phyloP scores from a whole-genome alignment of 2,888 invertebrate species.

The Melolontha melolontha region DNA sequence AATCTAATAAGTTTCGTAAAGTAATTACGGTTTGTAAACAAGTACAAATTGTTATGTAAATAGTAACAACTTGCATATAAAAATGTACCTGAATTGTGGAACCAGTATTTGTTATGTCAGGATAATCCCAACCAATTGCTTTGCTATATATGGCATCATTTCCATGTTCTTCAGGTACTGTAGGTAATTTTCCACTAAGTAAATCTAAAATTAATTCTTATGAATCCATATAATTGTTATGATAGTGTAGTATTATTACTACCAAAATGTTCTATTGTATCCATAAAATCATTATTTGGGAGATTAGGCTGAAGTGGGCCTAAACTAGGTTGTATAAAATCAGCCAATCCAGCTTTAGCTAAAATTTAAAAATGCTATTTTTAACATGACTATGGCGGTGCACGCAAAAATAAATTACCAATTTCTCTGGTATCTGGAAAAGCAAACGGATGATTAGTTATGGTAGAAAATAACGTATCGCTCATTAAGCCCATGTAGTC shows the following conservation, averaged over 20 bases:
- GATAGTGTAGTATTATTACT: slow-evolving; percentile 6
- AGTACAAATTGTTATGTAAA: too few species aligned
- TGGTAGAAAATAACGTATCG: slow-evolving; percentile 91
- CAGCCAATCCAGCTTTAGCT: slow-evolving; percentile 90
- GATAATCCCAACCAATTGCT: slow-evolving; percentile 53
- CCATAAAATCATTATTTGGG: slow-evolving; percentile 87
- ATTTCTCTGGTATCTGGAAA: slow-evolving; percentile 98
- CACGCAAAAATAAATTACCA: slow-evolving; percentile 71
- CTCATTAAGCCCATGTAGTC: slow-evolving; percentile 90
- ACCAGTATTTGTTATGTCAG: slow-evolving; percentile 53
- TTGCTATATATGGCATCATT: slow-evolving; percentile 50
- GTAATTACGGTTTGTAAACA: too few species aligned
- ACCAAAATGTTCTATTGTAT: slow-evolving; percentile 77
- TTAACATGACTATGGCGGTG: not conserved
- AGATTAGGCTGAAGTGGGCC: slow-evolving; percentile 97
- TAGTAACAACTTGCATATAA: too few species aligned
- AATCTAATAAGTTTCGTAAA: too few species aligned
- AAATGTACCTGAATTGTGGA: slow-evolving; percentile 45
- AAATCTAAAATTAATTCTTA: slow-evolving; percentile 64
- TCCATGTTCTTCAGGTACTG: slow-evolving; percentile 71
- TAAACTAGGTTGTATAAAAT: slow-evolving; percentile 98
- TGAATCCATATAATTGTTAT: slow-evolving; percentile 10
- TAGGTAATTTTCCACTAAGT: slow-evolving; percentile 69
- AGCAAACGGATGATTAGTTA: slow-evolving; percentile 89
- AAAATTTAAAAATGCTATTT: slow-evolving; percentile 55